These are phyloP conservation scores for Heliconius hermathena DNA, from an alignment of 1,140 invertebrate genomes.

Conservation along the genomic window DNA sequence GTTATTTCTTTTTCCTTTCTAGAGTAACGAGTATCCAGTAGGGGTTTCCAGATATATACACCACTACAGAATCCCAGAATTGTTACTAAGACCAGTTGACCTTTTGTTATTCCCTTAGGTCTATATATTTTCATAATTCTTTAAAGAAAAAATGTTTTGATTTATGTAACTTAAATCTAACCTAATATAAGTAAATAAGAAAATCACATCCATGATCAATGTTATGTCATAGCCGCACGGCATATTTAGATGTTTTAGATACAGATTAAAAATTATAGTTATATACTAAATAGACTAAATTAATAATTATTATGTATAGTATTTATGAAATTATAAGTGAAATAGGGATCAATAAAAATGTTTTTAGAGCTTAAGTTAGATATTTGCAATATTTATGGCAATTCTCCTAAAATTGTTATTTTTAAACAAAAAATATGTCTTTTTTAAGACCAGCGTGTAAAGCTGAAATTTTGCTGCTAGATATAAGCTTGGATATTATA, in stretches of 20 bases:
- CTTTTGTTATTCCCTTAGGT: conserved; percentile 64
- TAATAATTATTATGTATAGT: too few relatives aligned
- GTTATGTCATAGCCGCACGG: not conserved
- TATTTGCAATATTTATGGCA: too few relatives aligned
- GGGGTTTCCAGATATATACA: conserved; percentile 78
- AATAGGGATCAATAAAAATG: too few relatives aligned
- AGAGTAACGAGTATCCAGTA: conserved; percentile 62
- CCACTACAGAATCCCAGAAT: conserved; percentile 75
- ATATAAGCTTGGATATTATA: too few relatives aligned
- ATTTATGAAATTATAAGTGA: too few relatives aligned
- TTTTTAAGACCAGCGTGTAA: too few relatives aligned
- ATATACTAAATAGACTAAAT: too few relatives aligned
- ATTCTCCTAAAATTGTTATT: too few relatives aligned
- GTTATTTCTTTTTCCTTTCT: conserved; percentile 42
- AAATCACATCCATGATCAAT: not conserved
- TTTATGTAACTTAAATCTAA: conserved; percentile 15
- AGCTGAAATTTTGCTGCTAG: too few relatives aligned
- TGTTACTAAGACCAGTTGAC: conserved; percentile 67
- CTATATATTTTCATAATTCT: conserved; percentile 51
- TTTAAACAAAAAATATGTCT: too few relatives aligned
- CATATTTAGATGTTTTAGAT: not conserved
- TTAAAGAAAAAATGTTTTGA: not conserved
- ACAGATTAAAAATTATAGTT: not conserved
- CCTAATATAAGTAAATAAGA: conserved; percentile 6
- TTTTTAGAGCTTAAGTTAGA: too few relatives aligned